Evolutionary conservation across 2,113 vertebrate genomes (phyloP).

Genomic region (Cichladusa arquata): DNA sequence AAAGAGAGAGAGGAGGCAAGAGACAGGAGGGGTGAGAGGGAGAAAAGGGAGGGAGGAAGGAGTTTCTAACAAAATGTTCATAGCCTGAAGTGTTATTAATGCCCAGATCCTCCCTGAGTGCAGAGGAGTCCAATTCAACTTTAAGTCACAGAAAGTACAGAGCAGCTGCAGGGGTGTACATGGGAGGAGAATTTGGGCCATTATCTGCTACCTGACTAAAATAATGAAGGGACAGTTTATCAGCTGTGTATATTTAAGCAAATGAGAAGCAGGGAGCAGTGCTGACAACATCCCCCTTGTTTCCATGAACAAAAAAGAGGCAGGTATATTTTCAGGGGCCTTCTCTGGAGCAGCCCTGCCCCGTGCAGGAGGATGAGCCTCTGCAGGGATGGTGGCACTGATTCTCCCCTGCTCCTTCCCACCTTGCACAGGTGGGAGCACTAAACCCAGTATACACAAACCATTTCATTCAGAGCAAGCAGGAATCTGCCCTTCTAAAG

Average conservation of each 20-base stretch:
- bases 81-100: background rate
- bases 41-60: background rate
- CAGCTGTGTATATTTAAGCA: background rate
- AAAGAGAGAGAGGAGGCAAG: background rate
- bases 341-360: background rate
- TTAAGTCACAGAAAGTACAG: background rate
- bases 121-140: background rate
- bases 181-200: background rate
- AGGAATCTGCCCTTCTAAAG: background rate
- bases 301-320: background rate
- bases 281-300: background rate
- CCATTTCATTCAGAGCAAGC: background rate
- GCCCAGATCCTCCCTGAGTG: background rate
- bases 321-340: background rate
- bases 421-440: background rate
- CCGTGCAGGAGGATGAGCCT: rapidly evolving
- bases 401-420: background rate
- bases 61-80: background rate
- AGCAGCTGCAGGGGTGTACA: background rate
- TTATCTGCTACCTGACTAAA: background rate
- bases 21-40: background rate
- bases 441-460: background rate
- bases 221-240: background rate
- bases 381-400: background rate
- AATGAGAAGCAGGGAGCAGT: background rate